Base-by-base conservation (phyloP, 1,140 invertebrate genomes). In the Hycleus phaleratus region DNA sequence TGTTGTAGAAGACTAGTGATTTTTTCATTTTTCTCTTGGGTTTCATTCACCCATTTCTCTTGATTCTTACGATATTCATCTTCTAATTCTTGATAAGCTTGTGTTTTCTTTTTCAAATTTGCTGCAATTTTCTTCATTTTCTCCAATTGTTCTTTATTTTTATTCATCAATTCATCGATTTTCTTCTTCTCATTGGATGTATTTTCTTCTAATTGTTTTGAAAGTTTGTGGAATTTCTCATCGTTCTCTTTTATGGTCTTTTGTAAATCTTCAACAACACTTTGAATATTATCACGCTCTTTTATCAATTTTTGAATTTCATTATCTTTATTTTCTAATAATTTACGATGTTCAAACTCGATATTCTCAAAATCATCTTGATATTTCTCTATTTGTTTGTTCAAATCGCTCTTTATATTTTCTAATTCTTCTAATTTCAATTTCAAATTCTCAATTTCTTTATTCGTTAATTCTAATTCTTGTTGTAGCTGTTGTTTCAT, bases 61-160 rank as follows among this genome's bases (percentile, higher is more conserved):
- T 62, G 61, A 46, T 72, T 64, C 49, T 76, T 68, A 38, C 69
- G 68, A 43, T 77, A 69, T 60, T 77, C 75, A n/a, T 72, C 67
- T 73, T 88, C 83, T 12, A 88, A 70, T 53, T 88, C 85, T 46
- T 79, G 75, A 49, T 81, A 84, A 45, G 81, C 73, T 12, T 75
- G 61, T 0, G 78, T 74, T 68, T 88, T 88, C 62, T 87, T 87
- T 67, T 90, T 90, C 6, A 89, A 75, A 65, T 82, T 87, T 0
- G 83, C 75, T 2, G 86, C 86, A 61, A 86, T 82, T 61, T 88
- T 88, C 63, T 88, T 89, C 69, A 90, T 79, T 72, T 88, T 89
- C 49, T 88, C 85, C 25, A 84, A 67, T 9, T 80, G 71, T 61
- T 85, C 81, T 63, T 80, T 77, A 44, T 73, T 68, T 58, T 72